Percentiles rank a stretch among this genome's conserved stretches.
phyloP scores from a whole-genome alignment of 2,888 invertebrate genomes.

The Megalurothrips usitatus region DNA sequence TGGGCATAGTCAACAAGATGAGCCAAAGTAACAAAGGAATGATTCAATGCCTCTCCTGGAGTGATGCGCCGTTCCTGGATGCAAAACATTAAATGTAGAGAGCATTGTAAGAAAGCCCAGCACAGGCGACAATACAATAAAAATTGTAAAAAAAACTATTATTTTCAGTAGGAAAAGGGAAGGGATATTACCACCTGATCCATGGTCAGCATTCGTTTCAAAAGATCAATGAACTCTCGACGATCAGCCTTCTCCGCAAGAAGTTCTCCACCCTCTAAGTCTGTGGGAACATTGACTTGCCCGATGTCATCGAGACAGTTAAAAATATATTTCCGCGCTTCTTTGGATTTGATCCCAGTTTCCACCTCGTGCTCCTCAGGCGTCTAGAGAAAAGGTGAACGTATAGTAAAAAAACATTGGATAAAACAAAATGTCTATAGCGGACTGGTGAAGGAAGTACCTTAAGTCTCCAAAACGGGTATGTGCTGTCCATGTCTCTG shows the following conservation, averaged over 20 bases:
- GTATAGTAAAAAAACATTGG: constrained; percentile 24
- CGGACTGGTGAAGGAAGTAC: constrained; percentile 40
- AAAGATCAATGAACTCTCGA: constrained; percentile 93
- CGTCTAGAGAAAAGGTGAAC: constrained; percentile 54
- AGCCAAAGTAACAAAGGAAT: constrained; percentile 88
- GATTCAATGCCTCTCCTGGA: constrained; percentile 92
- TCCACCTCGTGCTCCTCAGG: constrained; percentile 98
- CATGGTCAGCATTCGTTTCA: constrained; percentile 97
- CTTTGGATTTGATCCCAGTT: constrained; percentile 97
- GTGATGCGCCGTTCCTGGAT: constrained; percentile 84
- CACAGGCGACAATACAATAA: background rate
- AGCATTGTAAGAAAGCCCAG: constrained; percentile 6
- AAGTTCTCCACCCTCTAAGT: constrained; percentile 93
- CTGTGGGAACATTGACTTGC: constrained; percentile 93
- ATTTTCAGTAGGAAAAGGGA: constrained; percentile 39
- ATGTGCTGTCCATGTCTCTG: constrained; percentile 83
- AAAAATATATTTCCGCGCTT: constrained; percentile 98
- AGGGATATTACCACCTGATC: constrained; percentile 73
- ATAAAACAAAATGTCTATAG: background rate
- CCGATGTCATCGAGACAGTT: constrained; percentile 99
- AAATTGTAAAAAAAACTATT: background rate
- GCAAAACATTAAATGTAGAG: constrained; percentile 17
- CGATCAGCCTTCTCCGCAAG: constrained; percentile 96
- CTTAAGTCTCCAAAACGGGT: constrained; percentile 59
- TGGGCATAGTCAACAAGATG: constrained; percentile 95